These are phyloP conservation scores for Glaucomys volans DNA, from an alignment of 2,113 vertebrate genomes.

Conservation along the genomic window DNA sequence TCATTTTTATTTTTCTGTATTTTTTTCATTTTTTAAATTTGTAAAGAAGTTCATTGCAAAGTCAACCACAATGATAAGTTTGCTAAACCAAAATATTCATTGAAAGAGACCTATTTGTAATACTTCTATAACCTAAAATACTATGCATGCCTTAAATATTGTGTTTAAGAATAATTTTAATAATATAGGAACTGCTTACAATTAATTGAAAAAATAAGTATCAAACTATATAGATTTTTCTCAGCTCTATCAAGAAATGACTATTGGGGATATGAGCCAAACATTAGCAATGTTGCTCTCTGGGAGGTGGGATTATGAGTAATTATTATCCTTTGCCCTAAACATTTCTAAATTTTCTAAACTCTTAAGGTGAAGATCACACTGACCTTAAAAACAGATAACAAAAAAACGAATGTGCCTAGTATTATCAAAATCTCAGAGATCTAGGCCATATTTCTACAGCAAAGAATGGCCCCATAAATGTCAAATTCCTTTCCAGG, in stretches of 20 bases:
- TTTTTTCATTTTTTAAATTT: background rate
- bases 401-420: background rate
- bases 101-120: background rate
- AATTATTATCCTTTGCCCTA: background rate
- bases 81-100: conserved; percentile 50
- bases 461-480: background rate
- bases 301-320: background rate
- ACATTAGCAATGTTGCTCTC: background rate
- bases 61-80: background rate
- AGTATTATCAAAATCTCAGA: conserved; percentile 5
- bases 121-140: background rate
- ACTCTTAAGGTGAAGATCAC: background rate
- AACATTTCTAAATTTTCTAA: background rate
- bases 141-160: background rate
- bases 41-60: background rate
- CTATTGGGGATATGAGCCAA: background rate
- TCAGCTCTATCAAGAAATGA: background rate
- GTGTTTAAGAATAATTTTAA: conserved; percentile 21
- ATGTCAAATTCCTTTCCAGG: background rate
- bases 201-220: background rate
- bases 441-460: background rate
- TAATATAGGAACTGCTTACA: background rate
- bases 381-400: background rate
- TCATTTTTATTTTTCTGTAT: background rate
- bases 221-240: background rate